A percentile compares a stretch with the other conserved stretches of the same genome.
Conservation (phyloP, 2,113 vertebrate genomes). For the Cervus canadensis region DNA sequence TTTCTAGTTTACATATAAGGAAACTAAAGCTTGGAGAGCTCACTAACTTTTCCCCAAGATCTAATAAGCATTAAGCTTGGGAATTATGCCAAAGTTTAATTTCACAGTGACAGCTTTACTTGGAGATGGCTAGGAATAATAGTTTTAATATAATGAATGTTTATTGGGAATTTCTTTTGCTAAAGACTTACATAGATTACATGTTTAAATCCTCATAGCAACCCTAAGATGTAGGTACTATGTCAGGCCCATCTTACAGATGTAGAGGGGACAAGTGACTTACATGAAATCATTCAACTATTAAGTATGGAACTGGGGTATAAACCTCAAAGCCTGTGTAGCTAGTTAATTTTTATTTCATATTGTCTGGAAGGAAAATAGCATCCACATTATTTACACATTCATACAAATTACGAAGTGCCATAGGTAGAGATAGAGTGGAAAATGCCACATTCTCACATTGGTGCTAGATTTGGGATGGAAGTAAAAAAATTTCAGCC, state of each 20-base stretch:
- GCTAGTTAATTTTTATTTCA: not conserved
- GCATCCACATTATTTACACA: not conserved
- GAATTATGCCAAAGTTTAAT: constrained; percentile 41
- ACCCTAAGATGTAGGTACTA: not conserved
- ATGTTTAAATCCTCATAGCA: not conserved
- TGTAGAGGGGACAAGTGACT: not conserved
- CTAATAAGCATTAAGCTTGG: constrained; percentile 38
- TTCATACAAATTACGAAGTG: not conserved
- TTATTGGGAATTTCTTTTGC: constrained; percentile 8
- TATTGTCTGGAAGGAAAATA: not conserved
- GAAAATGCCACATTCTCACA: not conserved
- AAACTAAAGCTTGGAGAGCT: constrained; percentile 31
- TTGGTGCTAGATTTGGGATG: not conserved
- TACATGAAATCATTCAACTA: not conserved
- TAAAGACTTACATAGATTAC: not conserved
- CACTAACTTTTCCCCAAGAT: constrained; percentile 5
- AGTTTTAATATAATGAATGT: not conserved
- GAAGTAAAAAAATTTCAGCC: not conserved
- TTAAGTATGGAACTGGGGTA: not conserved
- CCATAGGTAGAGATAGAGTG: not conserved
- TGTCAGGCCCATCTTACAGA: not conserved
- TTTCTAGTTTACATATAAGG: constrained; percentile 46
- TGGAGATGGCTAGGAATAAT: not conserved
- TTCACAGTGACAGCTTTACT: constrained; percentile 10
- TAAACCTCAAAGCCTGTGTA: not conserved